A percentile compares a stretch with the other conserved stretches of the same genome.
phyloP scores from a whole-genome alignment of 2,888 invertebrate species.

The Caradrina kadenii region DNA sequence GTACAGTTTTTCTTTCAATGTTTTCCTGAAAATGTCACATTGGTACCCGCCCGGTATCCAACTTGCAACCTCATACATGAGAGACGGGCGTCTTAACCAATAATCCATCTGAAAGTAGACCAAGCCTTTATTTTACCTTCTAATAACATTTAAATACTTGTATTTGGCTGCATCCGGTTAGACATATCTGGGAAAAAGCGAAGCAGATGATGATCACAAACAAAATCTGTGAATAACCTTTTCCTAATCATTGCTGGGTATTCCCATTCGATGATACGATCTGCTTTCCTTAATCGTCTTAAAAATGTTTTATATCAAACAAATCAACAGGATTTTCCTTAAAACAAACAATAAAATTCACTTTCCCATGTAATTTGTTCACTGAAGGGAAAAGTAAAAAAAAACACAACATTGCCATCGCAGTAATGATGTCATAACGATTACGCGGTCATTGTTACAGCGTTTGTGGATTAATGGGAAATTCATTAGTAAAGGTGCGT shows the following conservation, averaged over 20 bases:
- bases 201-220: neutral
- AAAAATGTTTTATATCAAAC: neutral
- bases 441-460: conserved; percentile 26
- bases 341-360: conserved; percentile 38
- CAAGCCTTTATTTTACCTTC: neutral
- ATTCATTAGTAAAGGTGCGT: conserved; percentile 35
- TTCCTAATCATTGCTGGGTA: neutral
- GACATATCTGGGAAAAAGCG: neutral
- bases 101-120: no score
- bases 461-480: conserved; percentile 43
- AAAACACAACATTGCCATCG: conserved; percentile 14
- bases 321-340: conserved; percentile 48
- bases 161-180: neutral
- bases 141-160: neutral
- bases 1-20: no score
- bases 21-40: no score
- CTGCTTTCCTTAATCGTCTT: neutral
- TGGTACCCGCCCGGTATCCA: no score
- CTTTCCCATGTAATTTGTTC: conserved; percentile 36
- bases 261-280: neutral
- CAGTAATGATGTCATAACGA: conserved; percentile 26
- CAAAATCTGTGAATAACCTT: conserved; percentile 1
- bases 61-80: no score
- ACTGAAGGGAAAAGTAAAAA: conserved; percentile 11
- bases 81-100: no score